phyloP scores from a whole-genome alignment of 64 coral and sea anemone species.

The Actinia equina region DNA sequence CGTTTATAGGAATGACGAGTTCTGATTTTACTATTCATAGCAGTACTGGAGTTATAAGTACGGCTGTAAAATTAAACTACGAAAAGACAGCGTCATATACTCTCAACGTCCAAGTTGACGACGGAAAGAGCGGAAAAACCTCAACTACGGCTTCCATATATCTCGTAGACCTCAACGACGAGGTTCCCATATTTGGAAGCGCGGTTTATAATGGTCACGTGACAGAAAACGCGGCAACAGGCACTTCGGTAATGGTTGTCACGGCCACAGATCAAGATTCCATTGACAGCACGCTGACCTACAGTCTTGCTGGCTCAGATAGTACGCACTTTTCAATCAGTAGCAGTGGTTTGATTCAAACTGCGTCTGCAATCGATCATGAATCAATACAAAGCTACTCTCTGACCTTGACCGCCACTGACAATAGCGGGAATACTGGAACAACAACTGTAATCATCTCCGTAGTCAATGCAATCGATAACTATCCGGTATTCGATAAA shows the following conservation, averaged over 20 bases:
- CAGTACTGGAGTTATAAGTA: constrained; percentile 27
- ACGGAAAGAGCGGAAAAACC: constrained; percentile 44
- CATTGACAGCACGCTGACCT: constrained; percentile 35
- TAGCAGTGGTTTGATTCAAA: constrained; percentile 37
- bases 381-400: constrained; percentile 36
- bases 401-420: constrained; percentile 43
- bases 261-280: constrained; percentile 38
- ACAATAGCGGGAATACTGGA: constrained; percentile 31
- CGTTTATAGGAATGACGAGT: constrained; percentile 48
- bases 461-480: constrained; percentile 45
- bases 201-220: constrained; percentile 55
- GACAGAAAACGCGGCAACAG: constrained; percentile 25
- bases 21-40: constrained; percentile 53
- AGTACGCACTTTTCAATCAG: constrained; percentile 39
- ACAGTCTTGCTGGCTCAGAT: constrained; percentile 24
- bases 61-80: constrained; percentile 25
- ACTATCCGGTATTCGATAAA: constrained; percentile 33
- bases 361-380: constrained; percentile 37
- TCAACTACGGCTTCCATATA: constrained; percentile 14
- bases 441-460: constrained; percentile 38
- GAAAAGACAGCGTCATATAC: constrained; percentile 38
- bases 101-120: constrained; percentile 36
- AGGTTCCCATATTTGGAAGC: constrained; percentile 36
- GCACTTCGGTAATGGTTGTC: constrained; percentile 47
- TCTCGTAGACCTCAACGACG: constrained; percentile 43